Base-by-base conservation (phyloP, 2,888 invertebrate species). In the Meandrusa payeni region DNA sequence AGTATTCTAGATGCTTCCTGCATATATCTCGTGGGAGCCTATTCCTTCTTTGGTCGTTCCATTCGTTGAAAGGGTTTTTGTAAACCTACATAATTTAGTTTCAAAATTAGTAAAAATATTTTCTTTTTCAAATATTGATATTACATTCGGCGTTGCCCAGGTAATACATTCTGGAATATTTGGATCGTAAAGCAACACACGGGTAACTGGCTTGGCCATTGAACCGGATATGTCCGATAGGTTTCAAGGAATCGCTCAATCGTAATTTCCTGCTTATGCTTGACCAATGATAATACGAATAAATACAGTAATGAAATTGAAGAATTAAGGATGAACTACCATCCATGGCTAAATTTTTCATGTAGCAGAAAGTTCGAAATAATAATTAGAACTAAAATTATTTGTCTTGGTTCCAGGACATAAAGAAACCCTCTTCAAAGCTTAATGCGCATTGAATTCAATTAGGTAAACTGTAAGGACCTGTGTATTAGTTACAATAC, bases 101-200 rank as follows among this genome's bases (percentile, higher is more conserved):
- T 28, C 28, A 28, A 4, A 12, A 28, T 28, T 28, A 13, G 2
- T 9, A 22, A 22, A 0, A 22, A 26, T 24, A 22, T 36, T 34
- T 22, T 7, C n/a, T n/a, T 17, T 22, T 29, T n/a, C 6, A 11
- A 5, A 24, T 41, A 33, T 33, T 41, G 4, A 33, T 13, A 24
- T 27, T 27, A 13, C 13, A 28, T 28, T 12, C 13, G 13, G 32
- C 26, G 32, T 20, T 26, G 5, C 5, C 10, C 13, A 27, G 27
- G 2, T 40, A 40, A 29, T 23, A 36, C 29, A 36, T 36, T 42
- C 34, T 17, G 5, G 9, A 34, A 36, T 36, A 42, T 33, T 33
- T 13, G 28, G 17, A 36, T 36, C 29, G 23, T 42, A 36, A 36
- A 36, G 26, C 13, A 7, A 1, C 26, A 33, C 19, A 29, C 34